These are phyloP conservation scores for Morpho deidamia DNA, from an alignment of 2,888 invertebrate genomes.

Conservation along the genomic window DNA sequence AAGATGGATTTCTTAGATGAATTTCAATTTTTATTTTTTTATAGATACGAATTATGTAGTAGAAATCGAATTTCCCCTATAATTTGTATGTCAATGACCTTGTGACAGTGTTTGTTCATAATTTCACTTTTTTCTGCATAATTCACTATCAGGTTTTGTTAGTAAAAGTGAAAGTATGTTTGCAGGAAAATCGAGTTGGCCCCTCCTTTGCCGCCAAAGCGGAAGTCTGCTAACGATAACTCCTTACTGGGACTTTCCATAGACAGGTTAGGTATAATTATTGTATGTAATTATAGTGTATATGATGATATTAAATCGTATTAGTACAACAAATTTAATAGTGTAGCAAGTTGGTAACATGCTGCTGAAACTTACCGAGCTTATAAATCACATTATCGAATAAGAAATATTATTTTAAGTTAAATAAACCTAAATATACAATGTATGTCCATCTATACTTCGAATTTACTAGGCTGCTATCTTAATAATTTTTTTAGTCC, in stretches of 20 bases:
- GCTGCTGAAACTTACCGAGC: no score
- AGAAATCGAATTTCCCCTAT: constrained; percentile 9
- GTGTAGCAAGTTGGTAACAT: no score
- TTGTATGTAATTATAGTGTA: neutral
- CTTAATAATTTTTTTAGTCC: no score
- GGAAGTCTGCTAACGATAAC: constrained; percentile 76
- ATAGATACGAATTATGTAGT: neutral
- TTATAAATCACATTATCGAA: no score
- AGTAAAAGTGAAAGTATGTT: constrained; percentile 41
- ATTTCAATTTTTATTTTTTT: neutral
- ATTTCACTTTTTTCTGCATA: constrained; percentile 27
- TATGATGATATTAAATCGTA: no score
- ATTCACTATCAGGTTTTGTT: constrained; percentile 23
- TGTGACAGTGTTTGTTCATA: constrained; percentile 9
- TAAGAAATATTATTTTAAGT: no score
- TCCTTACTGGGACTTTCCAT: constrained; percentile 76
- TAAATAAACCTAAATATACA: no score
- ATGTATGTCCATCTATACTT: no score
- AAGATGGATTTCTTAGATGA: neutral
- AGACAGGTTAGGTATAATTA: constrained; percentile 64
- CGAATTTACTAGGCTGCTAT: no score
- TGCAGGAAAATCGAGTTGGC: constrained; percentile 82
- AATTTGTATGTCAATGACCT: constrained; percentile 15
- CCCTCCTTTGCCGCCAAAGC: constrained; percentile 89
- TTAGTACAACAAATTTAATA: no score